Evolutionary conservation across 2,888 invertebrate species (phyloP).

Genomic region (Polydrusus pterygomalis): DNA sequence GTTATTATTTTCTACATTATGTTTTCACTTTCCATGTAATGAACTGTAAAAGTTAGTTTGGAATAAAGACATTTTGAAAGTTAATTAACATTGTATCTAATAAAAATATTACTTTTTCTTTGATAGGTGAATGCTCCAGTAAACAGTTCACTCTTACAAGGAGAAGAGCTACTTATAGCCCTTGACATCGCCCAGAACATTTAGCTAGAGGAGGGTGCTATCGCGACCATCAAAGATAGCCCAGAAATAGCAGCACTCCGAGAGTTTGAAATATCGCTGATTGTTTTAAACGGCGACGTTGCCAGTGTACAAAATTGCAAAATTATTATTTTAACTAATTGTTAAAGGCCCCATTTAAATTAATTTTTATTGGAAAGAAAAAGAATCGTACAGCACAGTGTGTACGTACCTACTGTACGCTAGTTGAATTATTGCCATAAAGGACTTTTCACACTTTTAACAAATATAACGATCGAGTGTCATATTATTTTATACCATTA

Average conservation of each 20-base stretch:
- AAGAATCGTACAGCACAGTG: not conserved
- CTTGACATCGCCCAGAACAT: conserved; percentile 71
- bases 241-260: conserved; percentile 55
- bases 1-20: too few species aligned
- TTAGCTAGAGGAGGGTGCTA: conserved; percentile 63
- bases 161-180: conserved; percentile 73
- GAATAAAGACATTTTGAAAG: too few species aligned
- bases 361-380: not conserved
- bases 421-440: not conserved
- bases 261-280: conserved; percentile 64
- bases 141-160: conserved; percentile 70
- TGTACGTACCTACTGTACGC: not conserved
- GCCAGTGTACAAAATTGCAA: conserved; percentile 61
- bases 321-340: conserved; percentile 41
- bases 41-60: too few species aligned
- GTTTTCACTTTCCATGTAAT: too few species aligned
- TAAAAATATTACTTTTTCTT: conserved; percentile 7
- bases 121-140: conserved; percentile 73
- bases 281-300: conserved; percentile 61
- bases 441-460: conserved; percentile 10
- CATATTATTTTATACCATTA: not conserved
- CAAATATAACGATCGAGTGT: not conserved
- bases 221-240: conserved; percentile 15
- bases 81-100: too few species aligned
- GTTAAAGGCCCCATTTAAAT: not conserved